Evolutionary conservation across 2,888 invertebrate species (phyloP), one percentile per base, ranked within the genome.

Genomic region (Phragmatobia fuliginosa): DNA sequence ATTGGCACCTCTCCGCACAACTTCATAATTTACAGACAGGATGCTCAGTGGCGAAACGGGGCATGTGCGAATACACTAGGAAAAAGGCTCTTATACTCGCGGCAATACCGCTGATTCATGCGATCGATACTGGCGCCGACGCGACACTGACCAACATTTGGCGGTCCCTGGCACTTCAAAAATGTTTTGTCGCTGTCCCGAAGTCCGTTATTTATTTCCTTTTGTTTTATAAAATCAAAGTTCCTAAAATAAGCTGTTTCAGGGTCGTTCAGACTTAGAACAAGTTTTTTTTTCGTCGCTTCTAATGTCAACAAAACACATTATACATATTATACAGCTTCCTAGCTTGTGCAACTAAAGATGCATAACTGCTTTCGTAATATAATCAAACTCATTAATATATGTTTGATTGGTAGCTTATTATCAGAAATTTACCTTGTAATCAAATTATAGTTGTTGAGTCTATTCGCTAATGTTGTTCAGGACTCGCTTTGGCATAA

Each of bases 1-100:
- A 90, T 87, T 86, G 88, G 86, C 87, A 83, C 83, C 84, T 81
- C 84, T 80, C 82, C 87, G 84, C 86, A 87, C 87, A 84, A 85
- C 83, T 84, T 68, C 86, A 88, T 94, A 94, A 94, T 90, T 94
- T 94, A 94, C 92, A 92, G 93, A 92, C 92, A 90, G 92, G 88
- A 88, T 86, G 81, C 86, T 79, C 88, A 89, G 88, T 87, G 83
- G 90, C 87, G 80, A 90, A 94, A 92, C 91, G 93, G 94, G 88
- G 87, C 90, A 93, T 91, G 89, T 92, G 87, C 88, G 86, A 89
- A 89, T 87, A 87, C 78, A 86, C 81, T 77, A 78, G 81, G 86
- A 91, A 88, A 88, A 80, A 83, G 87, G 83, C 82, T 87, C 87
- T 88, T 85, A 85, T 80, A 78, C 76, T 74, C 79, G 77, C 82